A percentile compares a stretch with the other conserved stretches of the same genome.
Evolutionary conservation across 2,113 vertebrate genomes (phyloP).

Genomic region (Cyphomyrus plagiostoma): DNA sequence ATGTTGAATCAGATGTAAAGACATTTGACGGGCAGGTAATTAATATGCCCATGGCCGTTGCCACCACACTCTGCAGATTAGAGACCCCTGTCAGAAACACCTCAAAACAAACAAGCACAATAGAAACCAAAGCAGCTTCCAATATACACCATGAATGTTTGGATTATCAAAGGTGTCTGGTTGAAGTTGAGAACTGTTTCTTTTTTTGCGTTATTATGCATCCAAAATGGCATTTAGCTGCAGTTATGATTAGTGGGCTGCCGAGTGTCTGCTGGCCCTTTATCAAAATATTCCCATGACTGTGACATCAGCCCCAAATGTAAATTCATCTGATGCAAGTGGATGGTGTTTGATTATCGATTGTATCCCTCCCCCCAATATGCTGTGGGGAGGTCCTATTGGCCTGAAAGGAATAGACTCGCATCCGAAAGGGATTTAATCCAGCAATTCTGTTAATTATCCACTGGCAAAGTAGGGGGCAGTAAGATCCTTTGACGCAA

Average conservation of each 20-base stretch:
- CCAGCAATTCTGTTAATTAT: not conserved
- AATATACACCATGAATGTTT: not conserved
- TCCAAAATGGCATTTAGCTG: conserved; percentile 12
- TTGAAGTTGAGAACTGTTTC: not conserved
- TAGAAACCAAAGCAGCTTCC: not conserved
- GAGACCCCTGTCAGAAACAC: not conserved
- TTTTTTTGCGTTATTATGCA: not conserved
- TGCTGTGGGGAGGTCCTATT: not conserved
- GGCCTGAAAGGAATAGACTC: not conserved
- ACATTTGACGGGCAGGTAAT: not conserved
- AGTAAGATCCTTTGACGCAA: not conserved
- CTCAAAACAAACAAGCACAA: not conserved
- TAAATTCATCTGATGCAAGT: not conserved
- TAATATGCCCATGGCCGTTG: not conserved
- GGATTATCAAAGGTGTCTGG: not conserved
- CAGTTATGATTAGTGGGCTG: not conserved
- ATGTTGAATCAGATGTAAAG: not conserved
- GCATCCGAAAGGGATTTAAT: not conserved
- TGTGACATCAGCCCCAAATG: conserved; percentile 18
- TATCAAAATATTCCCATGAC: not conserved
- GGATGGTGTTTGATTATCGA: not conserved
- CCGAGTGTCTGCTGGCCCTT: not conserved
- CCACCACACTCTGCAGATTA: not conserved
- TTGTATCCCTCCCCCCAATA: not conserved
- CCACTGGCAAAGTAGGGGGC: not conserved